phyloP scores from a whole-genome alignment of 2,888 invertebrate genomes.

The Xiphydria camelus region DNA sequence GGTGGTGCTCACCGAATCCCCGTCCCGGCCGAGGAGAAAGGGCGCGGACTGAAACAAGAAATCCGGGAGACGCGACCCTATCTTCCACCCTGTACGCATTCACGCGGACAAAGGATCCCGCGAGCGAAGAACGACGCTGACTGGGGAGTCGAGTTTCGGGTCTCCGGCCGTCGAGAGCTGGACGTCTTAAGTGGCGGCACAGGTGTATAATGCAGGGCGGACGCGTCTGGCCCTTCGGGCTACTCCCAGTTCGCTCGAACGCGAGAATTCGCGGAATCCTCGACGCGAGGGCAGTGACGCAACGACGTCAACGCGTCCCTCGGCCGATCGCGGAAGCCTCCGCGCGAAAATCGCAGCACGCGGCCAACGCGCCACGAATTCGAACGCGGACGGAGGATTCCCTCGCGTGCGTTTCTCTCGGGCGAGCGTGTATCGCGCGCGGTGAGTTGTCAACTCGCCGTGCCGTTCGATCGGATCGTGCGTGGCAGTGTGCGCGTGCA shows the following conservation, averaged over 20 bases:
- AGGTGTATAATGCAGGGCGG: constrained; percentile 43
- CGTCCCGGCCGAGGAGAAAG: constrained; percentile 2
- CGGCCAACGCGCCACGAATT: too few relatives aligned
- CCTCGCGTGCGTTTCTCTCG: too few relatives aligned
- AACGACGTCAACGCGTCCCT: too few relatives aligned
- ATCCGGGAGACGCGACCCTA: neutral
- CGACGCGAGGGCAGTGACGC: constrained; percentile 11
- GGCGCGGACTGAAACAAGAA: constrained; percentile 12
- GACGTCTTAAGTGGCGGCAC: constrained; percentile 50
- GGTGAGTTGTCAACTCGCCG: too few relatives aligned
- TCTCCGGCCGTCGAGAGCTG: too few relatives aligned
- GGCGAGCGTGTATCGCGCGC: too few relatives aligned
- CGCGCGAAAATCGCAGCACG: too few relatives aligned
- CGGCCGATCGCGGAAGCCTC: too few relatives aligned
- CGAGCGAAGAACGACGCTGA: constrained; percentile 4
- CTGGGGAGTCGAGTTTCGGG: constrained; percentile 18
- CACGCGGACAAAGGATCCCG: constrained; percentile 2
- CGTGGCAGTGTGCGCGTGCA: too few relatives aligned
- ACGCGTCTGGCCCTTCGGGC: constrained; percentile 49
- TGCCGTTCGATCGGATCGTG: too few relatives aligned
- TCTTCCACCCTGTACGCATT: neutral
- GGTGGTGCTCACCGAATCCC: too few relatives aligned
- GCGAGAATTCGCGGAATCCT: constrained; percentile 25
- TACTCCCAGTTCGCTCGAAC: constrained; percentile 39
- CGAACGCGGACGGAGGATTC: too few relatives aligned